Conservation (phyloP, 2,888 invertebrate genomes). For the Pheosia gnoma region DNA sequence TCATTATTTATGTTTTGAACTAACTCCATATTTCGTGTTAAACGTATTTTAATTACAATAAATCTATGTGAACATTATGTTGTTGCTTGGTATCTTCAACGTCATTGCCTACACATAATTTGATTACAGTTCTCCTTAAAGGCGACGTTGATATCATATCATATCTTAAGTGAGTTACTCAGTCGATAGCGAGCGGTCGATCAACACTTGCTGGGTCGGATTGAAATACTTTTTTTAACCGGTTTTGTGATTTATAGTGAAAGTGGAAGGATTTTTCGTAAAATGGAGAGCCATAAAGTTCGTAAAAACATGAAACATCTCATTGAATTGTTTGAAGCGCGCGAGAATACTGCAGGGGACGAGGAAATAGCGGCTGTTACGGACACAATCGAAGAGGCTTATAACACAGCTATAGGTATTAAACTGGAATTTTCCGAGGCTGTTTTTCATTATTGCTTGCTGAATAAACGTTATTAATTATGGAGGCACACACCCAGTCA, state of each 20-base stretch:
- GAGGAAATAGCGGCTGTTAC: conserved; percentile 50
- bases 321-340: conserved; percentile 73
- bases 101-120: conserved; percentile 44
- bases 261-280: conserved; percentile 11
- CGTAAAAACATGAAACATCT: conserved; percentile 62
- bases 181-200: conserved; percentile 51
- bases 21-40: too few species aligned
- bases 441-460: conserved; percentile 2
- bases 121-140: conserved; percentile 46
- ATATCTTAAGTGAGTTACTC: conserved; percentile 55
- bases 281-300: conserved; percentile 51
- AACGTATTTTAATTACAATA: background rate
- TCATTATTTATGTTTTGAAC: too few species aligned
- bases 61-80: background rate
- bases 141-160: conserved; percentile 54
- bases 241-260: conserved; percentile 18
- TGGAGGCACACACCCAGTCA: conserved; percentile 13
- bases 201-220: conserved; percentile 30
- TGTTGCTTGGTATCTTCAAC: background rate
- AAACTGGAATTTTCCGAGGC: conserved; percentile 10
- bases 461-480: conserved; percentile 16
- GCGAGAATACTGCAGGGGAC: conserved; percentile 44
- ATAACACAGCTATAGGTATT: conserved; percentile 48
- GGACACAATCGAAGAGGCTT: conserved; percentile 44
- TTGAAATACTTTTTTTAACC: conserved; percentile 13